phyloP scores from a whole-genome alignment of 2,797 vertebrate species.

The Notolabrus celidotus region DNA sequence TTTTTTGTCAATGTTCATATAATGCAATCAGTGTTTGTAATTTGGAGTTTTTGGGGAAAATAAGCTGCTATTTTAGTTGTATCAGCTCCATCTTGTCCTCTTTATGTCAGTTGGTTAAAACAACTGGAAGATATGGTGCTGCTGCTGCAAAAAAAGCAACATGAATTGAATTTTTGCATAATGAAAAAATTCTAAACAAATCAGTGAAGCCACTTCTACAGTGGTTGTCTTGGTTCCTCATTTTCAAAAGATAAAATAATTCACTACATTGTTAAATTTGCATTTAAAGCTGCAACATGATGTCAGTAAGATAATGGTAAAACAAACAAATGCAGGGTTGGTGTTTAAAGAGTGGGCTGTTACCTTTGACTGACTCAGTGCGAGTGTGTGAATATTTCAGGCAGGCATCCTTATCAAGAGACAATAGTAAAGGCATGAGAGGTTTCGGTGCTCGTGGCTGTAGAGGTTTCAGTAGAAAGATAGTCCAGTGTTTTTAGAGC shows the following conservation, averaged over 20 bases:
- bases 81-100: too few species aligned
- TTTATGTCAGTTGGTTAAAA: too few species aligned
- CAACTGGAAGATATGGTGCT: too few species aligned
- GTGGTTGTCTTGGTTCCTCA: too few species aligned
- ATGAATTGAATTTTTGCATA: too few species aligned
- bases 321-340: neutral
- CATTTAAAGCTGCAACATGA: too few species aligned
- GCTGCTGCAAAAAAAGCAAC: too few species aligned
- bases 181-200: too few species aligned
- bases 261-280: too few species aligned
- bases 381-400: conserved; percentile 8
- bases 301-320: neutral
- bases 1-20: neutral
- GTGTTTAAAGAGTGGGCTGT: neutral
- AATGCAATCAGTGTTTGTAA: neutral
- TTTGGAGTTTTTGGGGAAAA: neutral
- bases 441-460: conserved; percentile 18
- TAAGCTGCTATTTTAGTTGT: too few species aligned
- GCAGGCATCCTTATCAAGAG: neutral
- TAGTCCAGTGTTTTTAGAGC: neutral
- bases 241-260: too few species aligned
- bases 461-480: conserved; percentile 20
- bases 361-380: neutral
- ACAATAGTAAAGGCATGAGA: neutral
- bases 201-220: too few species aligned